These are phyloP conservation scores for Drosophila willistoni DNA, from an alignment of 1,140 invertebrate species.

Conservation along the genomic window DNA sequence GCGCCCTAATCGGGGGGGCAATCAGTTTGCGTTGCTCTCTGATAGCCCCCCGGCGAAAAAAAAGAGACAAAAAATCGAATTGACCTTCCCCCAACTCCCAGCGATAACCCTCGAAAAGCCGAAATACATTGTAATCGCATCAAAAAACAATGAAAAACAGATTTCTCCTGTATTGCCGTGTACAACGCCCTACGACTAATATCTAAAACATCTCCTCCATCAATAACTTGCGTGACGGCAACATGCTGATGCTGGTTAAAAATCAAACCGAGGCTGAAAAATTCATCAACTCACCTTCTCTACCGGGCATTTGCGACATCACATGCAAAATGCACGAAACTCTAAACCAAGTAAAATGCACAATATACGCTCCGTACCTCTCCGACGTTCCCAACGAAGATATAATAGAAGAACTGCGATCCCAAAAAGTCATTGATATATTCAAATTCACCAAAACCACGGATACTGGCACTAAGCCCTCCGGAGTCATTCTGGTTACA, in stretches of 20 bases:
- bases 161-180: conserved; percentile 13
- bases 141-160: conserved; percentile 1
- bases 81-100: not conserved
- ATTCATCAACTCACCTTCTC: too few relatives aligned
- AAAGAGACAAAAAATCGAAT: conserved; percentile 1
- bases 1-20: not conserved
- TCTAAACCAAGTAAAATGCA: conserved; percentile 7
- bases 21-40: conserved; percentile 1
- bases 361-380: conserved; percentile 15
- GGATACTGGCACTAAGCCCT: not conserved
- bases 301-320: too few relatives aligned
- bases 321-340: too few relatives aligned
- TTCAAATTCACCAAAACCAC: conserved; percentile 17
- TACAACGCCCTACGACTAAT: conserved; percentile 12
- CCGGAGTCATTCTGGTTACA: too few relatives aligned
- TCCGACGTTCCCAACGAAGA: conserved; percentile 6
- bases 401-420: conserved; percentile 17
- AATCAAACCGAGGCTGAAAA: conserved; percentile 9
- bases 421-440: conserved; percentile 16
- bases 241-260: conserved; percentile 13
- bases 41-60: conserved; percentile 4
- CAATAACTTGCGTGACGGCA: conserved; percentile 11
- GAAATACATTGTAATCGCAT: not conserved
- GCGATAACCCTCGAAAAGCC: not conserved
- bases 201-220: conserved; percentile 7